These are phyloP conservation scores for Cydia fagiglandana DNA, from an alignment of 1,140 invertebrate genomes.

Conservation along the genomic window DNA sequence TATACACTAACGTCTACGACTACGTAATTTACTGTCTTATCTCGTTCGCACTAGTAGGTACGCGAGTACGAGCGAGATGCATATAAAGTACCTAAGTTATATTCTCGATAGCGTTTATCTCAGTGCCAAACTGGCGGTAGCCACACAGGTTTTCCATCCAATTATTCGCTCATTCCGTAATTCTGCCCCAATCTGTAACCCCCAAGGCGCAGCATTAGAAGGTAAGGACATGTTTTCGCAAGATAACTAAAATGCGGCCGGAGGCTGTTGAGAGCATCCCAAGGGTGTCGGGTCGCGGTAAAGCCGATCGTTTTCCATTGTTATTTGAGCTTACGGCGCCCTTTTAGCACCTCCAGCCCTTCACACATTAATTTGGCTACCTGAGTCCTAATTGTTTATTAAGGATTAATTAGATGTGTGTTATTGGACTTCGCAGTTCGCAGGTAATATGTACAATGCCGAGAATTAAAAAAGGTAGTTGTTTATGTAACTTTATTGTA, in stretches of 20 bases:
- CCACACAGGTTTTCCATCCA: not conserved
- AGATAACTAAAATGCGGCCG: constrained; percentile 20
- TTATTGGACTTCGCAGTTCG: no score
- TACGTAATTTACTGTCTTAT: no score
- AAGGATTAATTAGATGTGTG: constrained; percentile 12
- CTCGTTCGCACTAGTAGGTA: no score
- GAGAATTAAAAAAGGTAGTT: no score
- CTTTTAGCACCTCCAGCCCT: constrained; percentile 36
- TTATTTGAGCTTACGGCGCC: constrained; percentile 41
- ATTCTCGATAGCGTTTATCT: no score
- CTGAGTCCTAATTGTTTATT: constrained; percentile 19
- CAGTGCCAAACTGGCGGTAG: no score
- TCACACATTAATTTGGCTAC: constrained; percentile 27
- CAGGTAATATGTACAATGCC: no score
- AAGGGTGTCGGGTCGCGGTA: constrained; percentile 36
- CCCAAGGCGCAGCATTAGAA: constrained; percentile 17
- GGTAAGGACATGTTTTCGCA: constrained; percentile 27
- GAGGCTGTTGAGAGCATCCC: constrained; percentile 39
- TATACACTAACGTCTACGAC: no score
- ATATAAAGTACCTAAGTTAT: no score
- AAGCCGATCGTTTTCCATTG: constrained; percentile 46
- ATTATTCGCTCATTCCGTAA: not conserved
- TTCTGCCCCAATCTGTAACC: not conserved
- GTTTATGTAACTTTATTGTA: no score
- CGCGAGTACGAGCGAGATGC: no score